phyloP scores from a whole-genome alignment of 2,113 vertebrate species.

The Oceanodroma tethys region DNA sequence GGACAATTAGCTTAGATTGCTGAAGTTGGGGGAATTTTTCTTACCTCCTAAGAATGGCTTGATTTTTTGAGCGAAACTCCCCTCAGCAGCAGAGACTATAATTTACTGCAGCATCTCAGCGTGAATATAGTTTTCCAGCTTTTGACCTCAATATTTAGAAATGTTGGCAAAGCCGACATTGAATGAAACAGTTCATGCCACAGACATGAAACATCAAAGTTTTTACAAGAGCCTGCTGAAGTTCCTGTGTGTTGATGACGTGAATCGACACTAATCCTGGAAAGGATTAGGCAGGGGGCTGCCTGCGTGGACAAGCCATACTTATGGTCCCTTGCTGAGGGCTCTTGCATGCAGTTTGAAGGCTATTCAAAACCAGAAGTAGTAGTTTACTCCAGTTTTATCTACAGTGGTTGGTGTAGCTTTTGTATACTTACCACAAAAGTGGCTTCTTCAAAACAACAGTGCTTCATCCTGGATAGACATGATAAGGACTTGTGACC shows the following conservation, averaged over 20 bases:
- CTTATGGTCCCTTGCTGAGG: not conserved
- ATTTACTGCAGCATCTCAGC: not conserved
- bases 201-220: not conserved
- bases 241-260: fast-evolving
- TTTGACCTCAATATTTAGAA: not conserved
- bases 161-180: not conserved
- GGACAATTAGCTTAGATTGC: not conserved
- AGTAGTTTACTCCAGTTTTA: not conserved
- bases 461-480: not conserved
- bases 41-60: not conserved
- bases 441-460: not conserved
- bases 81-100: not conserved
- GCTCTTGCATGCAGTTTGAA: not conserved
- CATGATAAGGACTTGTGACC: not conserved
- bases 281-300: not conserved
- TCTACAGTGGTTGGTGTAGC: not conserved
- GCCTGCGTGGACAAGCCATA: not conserved
- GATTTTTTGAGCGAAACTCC: not conserved
- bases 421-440: not conserved
- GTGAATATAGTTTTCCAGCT: not conserved
- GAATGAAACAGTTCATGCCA: not conserved
- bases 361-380: not conserved
- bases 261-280: not conserved
- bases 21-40: not conserved
- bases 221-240: not conserved